phyloP scores from a whole-genome alignment of 2,888 invertebrate genomes.

The Tenthredo mesomela region DNA sequence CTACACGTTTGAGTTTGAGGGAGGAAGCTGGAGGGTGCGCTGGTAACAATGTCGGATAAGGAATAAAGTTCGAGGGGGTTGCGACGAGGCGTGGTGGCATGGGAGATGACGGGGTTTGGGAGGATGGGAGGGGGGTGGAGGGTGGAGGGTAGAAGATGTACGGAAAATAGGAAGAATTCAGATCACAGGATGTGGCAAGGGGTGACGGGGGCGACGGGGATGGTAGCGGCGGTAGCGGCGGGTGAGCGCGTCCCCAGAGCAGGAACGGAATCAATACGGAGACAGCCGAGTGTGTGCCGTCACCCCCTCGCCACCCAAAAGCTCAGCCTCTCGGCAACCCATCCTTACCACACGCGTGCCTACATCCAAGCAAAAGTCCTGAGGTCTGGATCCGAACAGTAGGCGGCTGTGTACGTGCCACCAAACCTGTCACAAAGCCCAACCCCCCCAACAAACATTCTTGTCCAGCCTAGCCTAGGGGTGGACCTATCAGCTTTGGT shows the following conservation, averaged over 20 bases:
- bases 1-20: background rate
- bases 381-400: background rate
- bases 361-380: slow-evolving; percentile 37
- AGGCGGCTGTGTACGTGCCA: slow-evolving; percentile 9
- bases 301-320: slow-evolving; percentile 60
- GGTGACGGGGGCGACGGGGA: slow-evolving; percentile 13
- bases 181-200: slow-evolving; percentile 56
- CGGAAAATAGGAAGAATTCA: slow-evolving; percentile 75
- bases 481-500: background rate
- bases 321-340: slow-evolving; percentile 46
- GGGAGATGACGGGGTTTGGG: slow-evolving; percentile 54
- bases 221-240: slow-evolving; percentile 57
- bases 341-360: slow-evolving; percentile 32
- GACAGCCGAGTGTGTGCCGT: slow-evolving; percentile 71
- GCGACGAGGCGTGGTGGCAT: slow-evolving; percentile 62
- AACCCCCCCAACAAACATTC: slow-evolving; percentile 17
- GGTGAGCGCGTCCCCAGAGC: slow-evolving; percentile 58
- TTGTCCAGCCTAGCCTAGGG: slow-evolving; percentile 29
- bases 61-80: slow-evolving; percentile 62
- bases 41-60: slow-evolving; percentile 76
- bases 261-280: slow-evolving; percentile 73
- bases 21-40: slow-evolving; percentile 61
- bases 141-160: slow-evolving; percentile 61
- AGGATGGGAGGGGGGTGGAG: slow-evolving; percentile 56
- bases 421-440: slow-evolving; percentile 35